Base-by-base conservation (phyloP, 2,113 vertebrate genomes). In the Vimba vimba region DNA sequence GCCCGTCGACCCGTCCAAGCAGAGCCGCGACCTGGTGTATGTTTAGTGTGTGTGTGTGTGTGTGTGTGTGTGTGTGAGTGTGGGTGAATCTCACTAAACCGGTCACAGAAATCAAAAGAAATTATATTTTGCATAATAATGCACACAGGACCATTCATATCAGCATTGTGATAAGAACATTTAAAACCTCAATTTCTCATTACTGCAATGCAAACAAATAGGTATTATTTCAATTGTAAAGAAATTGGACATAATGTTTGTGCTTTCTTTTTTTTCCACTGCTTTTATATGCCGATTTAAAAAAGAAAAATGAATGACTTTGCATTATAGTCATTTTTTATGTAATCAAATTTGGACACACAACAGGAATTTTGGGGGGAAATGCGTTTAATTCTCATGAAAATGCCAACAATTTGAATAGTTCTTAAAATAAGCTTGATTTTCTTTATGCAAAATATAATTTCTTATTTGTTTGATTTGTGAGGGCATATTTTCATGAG, bases 11-110 rank as follows among this genome's bases (percentile, higher is more conserved):
- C 87, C 93, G 12, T 91, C 85, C 62, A 93, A 95, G 15, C 94
- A 92, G 86, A 96, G 94, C 86, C 94, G 94, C 87, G 97, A 98
- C 90, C 93, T 98, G 57, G 97, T 99, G 64, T 99, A 99, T 85
- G 97, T 99, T 90, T 99, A 97, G 93, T 2, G 6, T 21, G 19
- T 43, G 39, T 43, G 21, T 30, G 6, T 19, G 52, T 0, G 55
- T 21, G 52, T 2, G n/a, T 1, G 47, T 9, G 17, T 7, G 19
- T 30, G 6, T 19, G 52, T 0, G 55, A 7, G 52, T 2, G n/a
- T 1, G 47, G 17, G 17, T 7, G 19, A 7, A 21, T 57, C 52
- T 57, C 52, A 55, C 52, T 6, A 55, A 55, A 55, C 17, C 4
- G 4, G 13, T 50, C 13, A 50, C 59, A 27, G n/a, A 27, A 27